Evolutionary conservation across 2,113 vertebrate species (phyloP).

Genomic region (Daboia siamensis): DNA sequence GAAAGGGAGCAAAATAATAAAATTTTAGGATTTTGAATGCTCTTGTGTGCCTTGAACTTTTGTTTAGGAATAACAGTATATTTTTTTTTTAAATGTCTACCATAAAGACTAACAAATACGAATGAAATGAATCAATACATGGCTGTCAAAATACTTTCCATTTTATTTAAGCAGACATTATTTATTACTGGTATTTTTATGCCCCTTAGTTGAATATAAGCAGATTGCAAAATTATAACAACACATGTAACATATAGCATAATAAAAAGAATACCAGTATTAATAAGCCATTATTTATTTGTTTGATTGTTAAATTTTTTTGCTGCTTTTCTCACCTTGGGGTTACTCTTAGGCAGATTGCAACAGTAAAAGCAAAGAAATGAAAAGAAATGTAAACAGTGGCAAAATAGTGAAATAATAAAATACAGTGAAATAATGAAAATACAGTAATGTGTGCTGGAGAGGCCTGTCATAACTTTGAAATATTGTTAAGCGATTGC

Average conservation of each 20-base stretch:
- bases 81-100: not conserved
- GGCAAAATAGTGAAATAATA: not conserved
- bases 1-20: constrained; percentile 11
- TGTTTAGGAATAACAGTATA: not conserved
- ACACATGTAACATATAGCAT: not conserved
- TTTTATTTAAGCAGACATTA: not conserved
- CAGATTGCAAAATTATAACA: not conserved
- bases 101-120: not conserved
- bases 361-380: not conserved
- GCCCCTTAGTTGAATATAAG: not conserved
- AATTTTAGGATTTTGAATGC: not conserved
- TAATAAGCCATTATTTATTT: not conserved
- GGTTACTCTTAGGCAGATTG: not conserved
- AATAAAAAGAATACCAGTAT: not conserved
- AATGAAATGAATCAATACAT: not conserved
- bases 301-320: not conserved
- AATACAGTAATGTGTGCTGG: not conserved
- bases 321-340: not conserved
- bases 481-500: not conserved
- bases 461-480: not conserved
- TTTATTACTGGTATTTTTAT: not conserved
- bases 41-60: constrained; percentile 3
- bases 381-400: not conserved
- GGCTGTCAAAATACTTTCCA: constrained; percentile 6
- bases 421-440: not conserved